Base-by-base conservation (phyloP, 2,113 vertebrate genomes). In the Mohoua ochrocephala region DNA sequence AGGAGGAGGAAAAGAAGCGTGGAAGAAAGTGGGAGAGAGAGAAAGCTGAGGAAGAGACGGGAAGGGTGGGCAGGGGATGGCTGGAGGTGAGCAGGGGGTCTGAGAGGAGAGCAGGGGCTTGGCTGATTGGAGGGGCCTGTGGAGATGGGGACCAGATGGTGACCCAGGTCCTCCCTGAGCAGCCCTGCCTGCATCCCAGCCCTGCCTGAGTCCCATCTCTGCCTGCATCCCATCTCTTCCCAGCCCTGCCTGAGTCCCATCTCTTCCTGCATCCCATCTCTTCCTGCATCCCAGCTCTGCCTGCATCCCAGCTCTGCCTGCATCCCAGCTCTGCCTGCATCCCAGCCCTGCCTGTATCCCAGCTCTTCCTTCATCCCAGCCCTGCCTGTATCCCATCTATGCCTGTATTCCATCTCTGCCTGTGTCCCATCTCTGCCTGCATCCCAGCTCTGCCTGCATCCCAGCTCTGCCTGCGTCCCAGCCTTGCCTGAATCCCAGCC, bases 61-160 rank as follows among this genome's bases (percentile, higher is more conserved):
- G 54, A 56, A 67, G 52, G 59, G 28, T 41, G 44, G 69, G 56
- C 11, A 1, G 45, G 45, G 39, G 33, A 59, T 69, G 78, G 35
- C 54, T 8, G 41, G 63, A 93, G 67, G 60, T 7, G 6, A 91
- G 52, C 33, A 33, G 30, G 82, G n/a, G 41, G 26, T 35, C n/a
- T 47, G 50, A 47, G 73, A 93, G 59, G n/a, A 82, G 42, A 82
- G 28, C 78, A 42, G 59, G 45, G 81, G 65, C 49, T 42, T 83
- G 91, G 84, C 84, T 92, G 91, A 64, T 33, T 39, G 80, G 67
- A 84, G 69, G 13, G 24, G 59, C 52, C 85, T 78, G 56, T 10
- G 28, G 89, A 85, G 71, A 80, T 0, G 1, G 16, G 56, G 53
- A 77, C 49, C 73, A 95, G 84, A 61, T 87, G 90, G 86, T 7